A percentile compares a stretch with the other conserved stretches of the same genome.
Conservation (phyloP, 2,113 vertebrate species). For the Eurystomus gularis region DNA sequence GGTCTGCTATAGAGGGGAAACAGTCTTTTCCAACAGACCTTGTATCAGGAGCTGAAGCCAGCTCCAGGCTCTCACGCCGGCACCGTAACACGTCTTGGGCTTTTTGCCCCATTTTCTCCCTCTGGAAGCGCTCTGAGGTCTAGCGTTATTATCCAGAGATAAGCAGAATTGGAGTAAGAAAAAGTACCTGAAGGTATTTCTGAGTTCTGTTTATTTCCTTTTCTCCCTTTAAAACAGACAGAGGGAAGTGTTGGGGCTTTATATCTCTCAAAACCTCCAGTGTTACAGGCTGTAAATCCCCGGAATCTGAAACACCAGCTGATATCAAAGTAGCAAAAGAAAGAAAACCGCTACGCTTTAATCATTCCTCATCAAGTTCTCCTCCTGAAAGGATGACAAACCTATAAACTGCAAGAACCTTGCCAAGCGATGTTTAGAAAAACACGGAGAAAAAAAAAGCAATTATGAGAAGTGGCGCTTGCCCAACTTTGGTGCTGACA, state of each 20-base stretch:
- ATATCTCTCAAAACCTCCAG: neutral
- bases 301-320: neutral
- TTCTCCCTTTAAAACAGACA: neutral
- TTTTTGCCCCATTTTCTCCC: neutral
- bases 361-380: neutral
- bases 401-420: neutral
- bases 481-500: conserved; percentile 33
- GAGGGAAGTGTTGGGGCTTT: neutral
- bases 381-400: conserved; percentile 26
- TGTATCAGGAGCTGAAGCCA: neutral
- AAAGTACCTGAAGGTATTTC: neutral
- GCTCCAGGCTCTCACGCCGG: neutral
- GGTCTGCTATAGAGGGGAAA: neutral
- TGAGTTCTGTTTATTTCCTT: neutral
- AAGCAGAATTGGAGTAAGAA: neutral
- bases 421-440: conserved; percentile 18
- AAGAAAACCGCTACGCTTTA: neutral
- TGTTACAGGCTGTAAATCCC: neutral
- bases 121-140: neutral
- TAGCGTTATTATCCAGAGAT: neutral
- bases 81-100: neutral
- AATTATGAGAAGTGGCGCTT: conserved; percentile 43
- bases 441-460: neutral
- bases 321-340: neutral
- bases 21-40: neutral